phyloP scores from a whole-genome alignment of 2,797 vertebrate genomes.

The Enteromius thamalakanensis region DNA sequence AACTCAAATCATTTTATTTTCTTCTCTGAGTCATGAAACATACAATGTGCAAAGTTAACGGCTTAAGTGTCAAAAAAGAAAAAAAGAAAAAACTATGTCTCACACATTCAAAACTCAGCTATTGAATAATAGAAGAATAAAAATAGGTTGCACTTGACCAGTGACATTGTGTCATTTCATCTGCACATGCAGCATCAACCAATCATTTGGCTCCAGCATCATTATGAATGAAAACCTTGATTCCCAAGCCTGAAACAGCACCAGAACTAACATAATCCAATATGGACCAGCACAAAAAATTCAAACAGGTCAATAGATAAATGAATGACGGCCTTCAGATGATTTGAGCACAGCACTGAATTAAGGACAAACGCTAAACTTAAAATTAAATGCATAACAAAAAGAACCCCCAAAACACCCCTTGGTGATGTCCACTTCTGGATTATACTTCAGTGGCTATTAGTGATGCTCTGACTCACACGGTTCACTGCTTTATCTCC shows the following conservation, averaged over 20 bases:
- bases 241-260: not conserved
- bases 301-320: not conserved
- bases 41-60: not conserved
- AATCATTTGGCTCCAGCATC: not conserved
- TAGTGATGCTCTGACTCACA: conserved; percentile 23
- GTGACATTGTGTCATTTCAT: not conserved
- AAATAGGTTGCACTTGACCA: not conserved
- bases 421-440: not conserved
- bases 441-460: conserved; percentile 12
- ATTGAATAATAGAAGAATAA: not conserved
- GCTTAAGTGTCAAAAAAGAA: too few species aligned
- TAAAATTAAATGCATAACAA: not conserved
- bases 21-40: not conserved
- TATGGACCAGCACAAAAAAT: not conserved
- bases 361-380: not conserved
- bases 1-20: not conserved
- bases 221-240: not conserved
- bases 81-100: not conserved
- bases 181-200: not conserved
- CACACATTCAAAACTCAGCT: not conserved
- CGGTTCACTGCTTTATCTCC: not conserved
- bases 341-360: not conserved
- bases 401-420: not conserved
- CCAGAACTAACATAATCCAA: not conserved
- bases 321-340: not conserved